Evolutionary conservation across 2,797 vertebrate genomes (phyloP).

Genomic region (Acanthiza pusilla): DNA sequence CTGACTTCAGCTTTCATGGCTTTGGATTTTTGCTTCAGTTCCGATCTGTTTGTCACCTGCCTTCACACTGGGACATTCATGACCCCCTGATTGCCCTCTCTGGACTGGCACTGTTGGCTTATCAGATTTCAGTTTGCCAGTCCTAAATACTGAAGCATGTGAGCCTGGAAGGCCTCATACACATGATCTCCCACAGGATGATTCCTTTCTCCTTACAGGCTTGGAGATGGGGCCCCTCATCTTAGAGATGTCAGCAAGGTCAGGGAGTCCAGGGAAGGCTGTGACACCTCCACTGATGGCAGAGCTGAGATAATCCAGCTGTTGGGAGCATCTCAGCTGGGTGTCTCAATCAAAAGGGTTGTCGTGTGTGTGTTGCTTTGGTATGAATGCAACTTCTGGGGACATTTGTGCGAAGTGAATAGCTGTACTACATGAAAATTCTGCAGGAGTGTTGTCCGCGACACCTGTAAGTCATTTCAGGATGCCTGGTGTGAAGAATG

Average conservation of each 20-base stretch:
- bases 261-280: neutral
- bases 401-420: neutral
- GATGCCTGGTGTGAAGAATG: neutral
- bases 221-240: neutral
- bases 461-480: conserved; percentile 41
- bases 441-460: neutral
- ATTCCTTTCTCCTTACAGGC: neutral
- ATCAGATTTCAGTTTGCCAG: neutral
- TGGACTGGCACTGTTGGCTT: neutral
- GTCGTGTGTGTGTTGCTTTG: neutral
- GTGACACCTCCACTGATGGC: neutral
- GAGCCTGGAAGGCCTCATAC: neutral
- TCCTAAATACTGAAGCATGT: neutral
- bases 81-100: neutral
- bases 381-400: neutral
- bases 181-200: neutral
- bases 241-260: neutral
- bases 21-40: neutral
- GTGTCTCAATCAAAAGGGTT: neutral
- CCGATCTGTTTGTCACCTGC: neutral
- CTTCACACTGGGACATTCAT: neutral
- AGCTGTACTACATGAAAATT: neutral
- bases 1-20: neutral
- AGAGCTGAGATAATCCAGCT: neutral
- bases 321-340: neutral